Evolutionary conservation across 2,797 vertebrate species (phyloP).

Genomic region (Arctocebus calabarensis): DNA sequence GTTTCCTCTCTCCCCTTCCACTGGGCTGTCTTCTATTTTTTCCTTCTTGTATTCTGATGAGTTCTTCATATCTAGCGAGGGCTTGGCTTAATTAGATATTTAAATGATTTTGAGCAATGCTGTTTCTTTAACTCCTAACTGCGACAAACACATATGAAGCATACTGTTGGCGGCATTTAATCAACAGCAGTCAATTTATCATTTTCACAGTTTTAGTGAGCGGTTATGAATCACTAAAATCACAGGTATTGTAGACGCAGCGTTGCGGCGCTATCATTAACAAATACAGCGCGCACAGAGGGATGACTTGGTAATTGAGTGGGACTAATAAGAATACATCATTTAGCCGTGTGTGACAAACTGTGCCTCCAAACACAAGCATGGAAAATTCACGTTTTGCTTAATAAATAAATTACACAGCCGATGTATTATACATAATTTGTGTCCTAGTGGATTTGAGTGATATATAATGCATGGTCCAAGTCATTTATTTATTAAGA

Average conservation of each 20-base stretch:
- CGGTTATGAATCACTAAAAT: constrained; percentile 92
- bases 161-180: constrained; percentile 91
- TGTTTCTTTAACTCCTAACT: constrained; percentile 89
- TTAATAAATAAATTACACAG: constrained; percentile 99
- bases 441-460: constrained; percentile 94
- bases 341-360: constrained; percentile 92
- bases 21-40: neutral
- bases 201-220: constrained; percentile 91
- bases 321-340: constrained; percentile 93
- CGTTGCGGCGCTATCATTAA: constrained; percentile 89
- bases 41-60: constrained; percentile 68
- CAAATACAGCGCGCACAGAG: constrained; percentile 89
- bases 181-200: constrained; percentile 91
- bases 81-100: constrained; percentile 90
- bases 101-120: constrained; percentile 88
- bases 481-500: constrained; percentile 98
- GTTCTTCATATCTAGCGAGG: constrained; percentile 73
- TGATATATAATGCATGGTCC: constrained; percentile 97
- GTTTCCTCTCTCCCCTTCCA: neutral
- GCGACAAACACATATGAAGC: constrained; percentile 86
- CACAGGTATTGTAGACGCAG: constrained; percentile 90
- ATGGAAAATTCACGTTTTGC: constrained; percentile 96
- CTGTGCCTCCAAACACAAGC: constrained; percentile 92
- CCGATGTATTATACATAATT: constrained; percentile 96
- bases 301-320: constrained; percentile 93